These are phyloP conservation scores for Lophochroa leadbeateri DNA, from an alignment of 2,113 vertebrate genomes.

Conservation along the genomic window DNA sequence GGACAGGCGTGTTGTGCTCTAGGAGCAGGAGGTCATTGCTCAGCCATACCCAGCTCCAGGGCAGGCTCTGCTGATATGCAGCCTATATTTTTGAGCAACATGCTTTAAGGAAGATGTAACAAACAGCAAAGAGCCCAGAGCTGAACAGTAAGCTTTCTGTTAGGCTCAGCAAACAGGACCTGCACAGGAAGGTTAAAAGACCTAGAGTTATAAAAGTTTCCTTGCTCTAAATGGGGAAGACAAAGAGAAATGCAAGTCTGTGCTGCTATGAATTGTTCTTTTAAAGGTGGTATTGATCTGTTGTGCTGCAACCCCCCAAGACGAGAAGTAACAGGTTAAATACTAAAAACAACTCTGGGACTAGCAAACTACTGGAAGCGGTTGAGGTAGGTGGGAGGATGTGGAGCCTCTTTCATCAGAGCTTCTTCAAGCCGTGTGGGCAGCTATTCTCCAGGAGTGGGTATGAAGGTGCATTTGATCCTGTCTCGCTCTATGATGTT, in stretches of 20 bases:
- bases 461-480: not conserved
- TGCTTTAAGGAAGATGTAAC: not conserved
- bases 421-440: not conserved
- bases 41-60: not conserved
- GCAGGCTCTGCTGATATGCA: not conserved
- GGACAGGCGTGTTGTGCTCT: not conserved
- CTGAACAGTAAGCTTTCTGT: not conserved
- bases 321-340: conserved; percentile 14
- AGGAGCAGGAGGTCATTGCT: not conserved
- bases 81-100: not conserved
- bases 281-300: conserved; percentile 14
- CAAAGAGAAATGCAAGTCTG: not conserved
- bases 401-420: not conserved
- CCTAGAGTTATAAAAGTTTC: not conserved
- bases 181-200: conserved; percentile 3
- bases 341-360: not conserved
- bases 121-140: not conserved
- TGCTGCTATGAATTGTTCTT: conserved; percentile 15
- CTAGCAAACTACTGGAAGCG: not conserved
- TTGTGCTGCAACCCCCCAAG: not conserved
- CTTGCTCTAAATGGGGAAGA: not conserved
- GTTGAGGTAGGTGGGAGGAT: not conserved
- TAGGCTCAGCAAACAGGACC: conserved; percentile 3
- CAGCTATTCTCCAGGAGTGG: not conserved
- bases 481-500: not conserved